These are phyloP conservation scores for Lonchura striata DNA, from an alignment of 2,113 vertebrate species.

Conservation along the genomic window DNA sequence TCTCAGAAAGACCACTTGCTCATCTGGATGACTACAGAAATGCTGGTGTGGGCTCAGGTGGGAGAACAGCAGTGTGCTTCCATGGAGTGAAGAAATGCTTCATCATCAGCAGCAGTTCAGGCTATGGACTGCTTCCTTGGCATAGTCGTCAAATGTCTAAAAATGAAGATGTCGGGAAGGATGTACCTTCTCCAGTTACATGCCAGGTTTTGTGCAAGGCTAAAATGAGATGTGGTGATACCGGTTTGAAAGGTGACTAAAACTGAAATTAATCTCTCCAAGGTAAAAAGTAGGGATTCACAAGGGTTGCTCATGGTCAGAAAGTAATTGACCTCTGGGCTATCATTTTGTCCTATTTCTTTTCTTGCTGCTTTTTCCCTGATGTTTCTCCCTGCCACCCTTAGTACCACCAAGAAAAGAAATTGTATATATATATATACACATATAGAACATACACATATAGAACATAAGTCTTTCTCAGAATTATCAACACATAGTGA, in stretches of 20 bases:
- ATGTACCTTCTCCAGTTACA: fast-evolving
- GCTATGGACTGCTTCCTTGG: not conserved
- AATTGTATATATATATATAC: not conserved
- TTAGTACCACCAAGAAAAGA: not conserved
- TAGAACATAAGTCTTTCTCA: not conserved
- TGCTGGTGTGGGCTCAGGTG: not conserved
- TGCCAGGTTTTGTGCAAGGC: not conserved
- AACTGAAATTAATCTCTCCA: not conserved
- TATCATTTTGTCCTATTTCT: not conserved
- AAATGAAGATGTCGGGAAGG: not conserved
- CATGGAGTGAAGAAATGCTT: not conserved
- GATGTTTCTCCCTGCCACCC: not conserved
- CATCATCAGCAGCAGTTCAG: not conserved
- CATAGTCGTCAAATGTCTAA: not conserved
- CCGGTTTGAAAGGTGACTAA: not conserved
- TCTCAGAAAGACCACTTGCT: not conserved
- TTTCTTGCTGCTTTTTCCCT: not conserved
- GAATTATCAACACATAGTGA: not conserved
- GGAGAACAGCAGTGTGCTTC: fast-evolving
- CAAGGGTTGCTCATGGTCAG: not conserved
- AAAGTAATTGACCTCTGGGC: not conserved
- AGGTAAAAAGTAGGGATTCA: not conserved
- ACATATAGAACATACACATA: too few species aligned
- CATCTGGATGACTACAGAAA: not conserved
- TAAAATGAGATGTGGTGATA: not conserved